These are phyloP conservation scores for Protomyctophum bolini DNA, from an alignment of 2,113 vertebrate species.

Conservation along the genomic window DNA sequence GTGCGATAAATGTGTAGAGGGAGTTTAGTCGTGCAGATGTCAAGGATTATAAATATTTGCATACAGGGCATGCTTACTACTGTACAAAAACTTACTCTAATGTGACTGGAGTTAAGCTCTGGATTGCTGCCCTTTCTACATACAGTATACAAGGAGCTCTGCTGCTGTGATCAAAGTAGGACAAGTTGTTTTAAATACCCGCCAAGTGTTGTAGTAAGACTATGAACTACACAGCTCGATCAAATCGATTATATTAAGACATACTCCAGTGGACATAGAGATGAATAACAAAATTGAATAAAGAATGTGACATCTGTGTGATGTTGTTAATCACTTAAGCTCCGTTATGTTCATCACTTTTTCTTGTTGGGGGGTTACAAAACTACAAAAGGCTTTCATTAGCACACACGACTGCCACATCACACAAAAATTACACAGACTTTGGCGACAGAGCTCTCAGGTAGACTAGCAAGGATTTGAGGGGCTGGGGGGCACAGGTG, in stretches of 20 bases:
- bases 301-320: not conserved
- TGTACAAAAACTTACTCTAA: not conserved
- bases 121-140: not conserved
- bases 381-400: constrained; percentile 47
- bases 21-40: not conserved
- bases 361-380: not conserved
- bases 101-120: not conserved
- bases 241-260: not conserved
- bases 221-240: not conserved
- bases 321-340: not conserved
- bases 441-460: not conserved
- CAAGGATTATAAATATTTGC: constrained; percentile 9
- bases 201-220: not conserved
- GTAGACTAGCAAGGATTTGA: constrained; percentile 10
- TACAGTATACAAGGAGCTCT: not conserved
- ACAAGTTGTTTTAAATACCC: not conserved
- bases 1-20: not conserved
- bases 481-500: constrained; percentile 44
- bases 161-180: too few species aligned
- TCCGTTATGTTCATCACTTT: not conserved
- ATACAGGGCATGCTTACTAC: not conserved
- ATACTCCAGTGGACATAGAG: too few species aligned
- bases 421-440: not conserved
- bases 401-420: not conserved
- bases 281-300: not conserved